These are phyloP conservation scores for Tragelaphus strepsiceros DNA, from an alignment of 2,113 vertebrate genomes.

Conservation along the genomic window DNA sequence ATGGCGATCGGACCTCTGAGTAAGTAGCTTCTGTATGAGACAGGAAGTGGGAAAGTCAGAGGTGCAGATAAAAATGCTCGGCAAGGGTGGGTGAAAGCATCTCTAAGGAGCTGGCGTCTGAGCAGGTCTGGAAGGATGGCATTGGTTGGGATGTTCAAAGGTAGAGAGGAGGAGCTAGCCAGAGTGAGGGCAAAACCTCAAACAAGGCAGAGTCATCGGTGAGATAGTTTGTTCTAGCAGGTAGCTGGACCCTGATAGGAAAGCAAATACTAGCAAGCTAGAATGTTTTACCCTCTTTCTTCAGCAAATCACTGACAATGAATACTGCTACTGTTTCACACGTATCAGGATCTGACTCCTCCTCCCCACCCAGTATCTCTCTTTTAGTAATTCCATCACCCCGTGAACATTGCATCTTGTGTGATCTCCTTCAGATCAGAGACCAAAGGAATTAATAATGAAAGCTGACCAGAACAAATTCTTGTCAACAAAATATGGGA, in stretches of 20 bases:
- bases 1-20: constrained; percentile 13
- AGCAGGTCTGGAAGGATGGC: neutral
- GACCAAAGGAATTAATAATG: neutral
- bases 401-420: neutral
- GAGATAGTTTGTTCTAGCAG: neutral
- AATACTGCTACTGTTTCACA: neutral
- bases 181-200: neutral
- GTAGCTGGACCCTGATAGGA: neutral
- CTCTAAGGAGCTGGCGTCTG: neutral
- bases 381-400: neutral
- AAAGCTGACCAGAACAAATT: neutral
- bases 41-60: neutral
- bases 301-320: neutral
- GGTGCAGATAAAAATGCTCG: neutral
- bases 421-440: neutral
- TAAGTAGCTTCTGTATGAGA: constrained; percentile 43
- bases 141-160: neutral
- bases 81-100: neutral
- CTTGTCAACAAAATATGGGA: constrained; percentile 3
- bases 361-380: neutral
- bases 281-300: neutral
- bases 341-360: neutral
- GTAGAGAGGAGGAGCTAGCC: neutral
- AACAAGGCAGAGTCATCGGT: neutral
- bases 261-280: neutral